A percentile compares a stretch with the other conserved stretches of the same genome.
Evolutionary conservation across 2,888 invertebrate species (phyloP).

Genomic region (Falcaria lacertinaria): DNA sequence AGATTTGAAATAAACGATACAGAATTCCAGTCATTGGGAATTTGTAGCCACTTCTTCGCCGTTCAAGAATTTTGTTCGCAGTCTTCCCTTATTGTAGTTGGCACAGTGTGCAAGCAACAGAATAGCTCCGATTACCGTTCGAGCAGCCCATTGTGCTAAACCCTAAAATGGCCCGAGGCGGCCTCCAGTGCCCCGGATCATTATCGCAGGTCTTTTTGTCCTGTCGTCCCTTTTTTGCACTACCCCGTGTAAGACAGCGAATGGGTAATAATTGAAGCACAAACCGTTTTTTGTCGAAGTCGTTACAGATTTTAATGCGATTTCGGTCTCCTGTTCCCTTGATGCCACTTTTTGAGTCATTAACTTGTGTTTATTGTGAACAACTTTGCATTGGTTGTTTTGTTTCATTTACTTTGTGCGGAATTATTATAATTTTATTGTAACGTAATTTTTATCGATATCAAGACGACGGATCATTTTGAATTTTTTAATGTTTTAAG

Average conservation of each 20-base stretch:
- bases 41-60: neutral
- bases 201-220: slow-evolving; percentile 59
- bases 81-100: neutral
- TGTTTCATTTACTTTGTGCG: slow-evolving; percentile 6
- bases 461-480: too few relatives aligned
- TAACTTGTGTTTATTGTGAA: slow-evolving; percentile 27
- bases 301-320: slow-evolving; percentile 54
- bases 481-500: too few relatives aligned
- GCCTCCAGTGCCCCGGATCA: slow-evolving; percentile 51
- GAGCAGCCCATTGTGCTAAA: slow-evolving; percentile 58
- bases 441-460: too few relatives aligned
- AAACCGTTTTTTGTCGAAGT: slow-evolving; percentile 57
- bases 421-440: too few relatives aligned
- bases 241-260: slow-evolving; percentile 61
- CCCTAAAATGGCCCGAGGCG: slow-evolving; percentile 51
- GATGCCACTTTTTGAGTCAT: slow-evolving; percentile 56
- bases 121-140: slow-evolving; percentile 56
- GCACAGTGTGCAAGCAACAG: neutral
- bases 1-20: too few relatives aligned
- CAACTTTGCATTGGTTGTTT: slow-evolving; percentile 6
- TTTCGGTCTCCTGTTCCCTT: slow-evolving; percentile 37
- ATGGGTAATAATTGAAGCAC: slow-evolving; percentile 70
- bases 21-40: too few relatives aligned
- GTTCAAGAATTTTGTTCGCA: neutral
- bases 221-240: slow-evolving; percentile 51